phyloP scores from a whole-genome alignment of 2,797 vertebrate species.

The Coluber constrictor region DNA sequence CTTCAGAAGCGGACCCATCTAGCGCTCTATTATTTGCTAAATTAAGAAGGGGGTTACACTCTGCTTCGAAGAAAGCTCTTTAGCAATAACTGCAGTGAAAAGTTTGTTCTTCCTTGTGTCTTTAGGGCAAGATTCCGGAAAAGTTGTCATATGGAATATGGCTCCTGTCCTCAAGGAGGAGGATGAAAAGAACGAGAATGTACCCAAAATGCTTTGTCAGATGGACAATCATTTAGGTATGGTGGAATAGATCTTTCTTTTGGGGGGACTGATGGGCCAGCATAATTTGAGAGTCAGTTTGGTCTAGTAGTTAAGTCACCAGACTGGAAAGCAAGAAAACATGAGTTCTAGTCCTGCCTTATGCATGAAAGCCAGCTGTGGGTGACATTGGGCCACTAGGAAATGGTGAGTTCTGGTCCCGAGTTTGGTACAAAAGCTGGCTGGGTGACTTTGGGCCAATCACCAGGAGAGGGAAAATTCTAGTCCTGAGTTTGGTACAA shows the following conservation, averaged over 20 bases:
- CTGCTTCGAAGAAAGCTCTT: background rate
- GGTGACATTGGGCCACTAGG: no score
- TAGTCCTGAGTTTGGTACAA: background rate
- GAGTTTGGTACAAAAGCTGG: rapidly evolving
- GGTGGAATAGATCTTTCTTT: background rate
- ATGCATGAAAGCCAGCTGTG: no score
- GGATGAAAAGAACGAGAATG: conserved; percentile 95
- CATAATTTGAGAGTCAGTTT: background rate
- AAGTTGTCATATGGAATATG: conserved; percentile 99
- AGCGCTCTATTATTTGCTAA: background rate
- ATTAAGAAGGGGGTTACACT: background rate
- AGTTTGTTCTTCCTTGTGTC: conserved; percentile 23
- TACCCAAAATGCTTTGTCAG: conserved; percentile 99
- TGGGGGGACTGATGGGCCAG: background rate
- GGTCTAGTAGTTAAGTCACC: background rate
- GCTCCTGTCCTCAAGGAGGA: conserved; percentile 93
- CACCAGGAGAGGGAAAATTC: background rate
- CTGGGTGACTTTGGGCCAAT: background rate
- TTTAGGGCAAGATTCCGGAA: conserved; percentile 96
- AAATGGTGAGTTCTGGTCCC: background rate
- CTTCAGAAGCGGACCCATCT: background rate
- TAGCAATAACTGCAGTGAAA: background rate
- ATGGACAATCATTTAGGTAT: conserved; percentile 99
- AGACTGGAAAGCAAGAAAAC: background rate
- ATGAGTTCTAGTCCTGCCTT: background rate